Base-by-base conservation (phyloP, 2,113 vertebrate genomes). In the Arenaria interpres region DNA sequence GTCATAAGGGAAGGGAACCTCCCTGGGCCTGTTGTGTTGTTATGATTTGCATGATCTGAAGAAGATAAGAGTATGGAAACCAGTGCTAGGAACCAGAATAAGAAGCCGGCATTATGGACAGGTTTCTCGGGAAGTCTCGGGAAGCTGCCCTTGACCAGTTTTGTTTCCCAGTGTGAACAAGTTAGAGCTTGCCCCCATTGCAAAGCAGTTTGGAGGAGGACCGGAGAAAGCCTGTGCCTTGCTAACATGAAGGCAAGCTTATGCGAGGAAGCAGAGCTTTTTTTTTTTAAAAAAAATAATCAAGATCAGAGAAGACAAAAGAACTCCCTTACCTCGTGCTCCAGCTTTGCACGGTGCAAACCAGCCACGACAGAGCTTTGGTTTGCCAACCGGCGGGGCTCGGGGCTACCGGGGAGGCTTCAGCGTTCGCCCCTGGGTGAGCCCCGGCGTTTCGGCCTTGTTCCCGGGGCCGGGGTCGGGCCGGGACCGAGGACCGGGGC, bases 301-400 rank as follows among this genome's bases (percentile, higher is more conserved):
- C 10, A 5, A 10, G 24, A 8, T 0, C 11, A 3, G 8, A 5
- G 21, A 8, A 4, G 11, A 8, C 0, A 2, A 4, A 63, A 28
- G 4, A 32, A 9, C n/a, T 27, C 12, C 10, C 22, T 2, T 8
- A 3, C 1, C 13, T 5, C 45, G 0, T 0, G 7, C 53, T 45
- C 30, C 1, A 0, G 41, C 28, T 0, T 5, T 0, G 45, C 32
- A 0, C 2, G 12, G 10, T 0, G 2, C 3, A 7, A 43, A 54
- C 5, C 10, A 11, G 56, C 27, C 2, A 21, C 14, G 0, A 6
- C 0, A 18, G 12, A 15, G 22, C 4, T 12, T 11, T 7, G 1
- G 7, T 14, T 30, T 1, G 41, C 23, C 11, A 45, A 24, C 12
- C 2, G 6, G 10, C 0, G 5, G 53, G 28, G 2, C 4, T 22